Percentiles rank a stretch among this genome's conserved stretches.
phyloP scores from a whole-genome alignment of 2,797 vertebrate genomes.

The Rhynchotus rufescens region DNA sequence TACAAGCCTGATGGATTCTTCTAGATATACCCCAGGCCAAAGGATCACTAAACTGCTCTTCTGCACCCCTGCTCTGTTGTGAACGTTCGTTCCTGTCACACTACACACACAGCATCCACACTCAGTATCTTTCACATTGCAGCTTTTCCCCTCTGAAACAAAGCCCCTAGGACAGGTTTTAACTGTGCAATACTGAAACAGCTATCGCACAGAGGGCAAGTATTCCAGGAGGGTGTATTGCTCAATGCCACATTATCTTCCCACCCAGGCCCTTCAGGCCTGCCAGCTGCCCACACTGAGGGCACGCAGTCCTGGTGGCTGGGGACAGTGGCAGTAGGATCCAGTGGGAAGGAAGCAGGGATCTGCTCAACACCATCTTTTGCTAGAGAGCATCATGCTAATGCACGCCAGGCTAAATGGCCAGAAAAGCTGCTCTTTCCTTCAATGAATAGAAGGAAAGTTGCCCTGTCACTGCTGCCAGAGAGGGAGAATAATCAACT shows the following conservation, averaged over 20 bases:
- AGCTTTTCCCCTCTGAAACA: not conserved
- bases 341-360: not conserved
- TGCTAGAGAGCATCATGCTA: not conserved
- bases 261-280: not conserved
- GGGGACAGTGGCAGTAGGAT: not conserved
- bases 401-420: not conserved
- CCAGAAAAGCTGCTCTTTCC: not conserved
- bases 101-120: not conserved
- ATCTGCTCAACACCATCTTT: not conserved
- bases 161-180: not conserved
- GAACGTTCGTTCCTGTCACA: not conserved
- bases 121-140: not conserved
- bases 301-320: not conserved
- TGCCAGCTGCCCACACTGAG: not conserved
- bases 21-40: not conserved
- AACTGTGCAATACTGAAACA: not conserved
- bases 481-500: not conserved
- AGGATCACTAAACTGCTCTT: not conserved
- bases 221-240: not conserved
- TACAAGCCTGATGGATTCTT: not conserved
- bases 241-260: rapidly evolving
- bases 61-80: not conserved
- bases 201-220: rapidly evolving
- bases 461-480: not conserved
- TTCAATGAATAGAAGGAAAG: not conserved